Evolutionary conservation across 2,797 vertebrate species (phyloP).

Genomic region (Acridotheres tristis): DNA sequence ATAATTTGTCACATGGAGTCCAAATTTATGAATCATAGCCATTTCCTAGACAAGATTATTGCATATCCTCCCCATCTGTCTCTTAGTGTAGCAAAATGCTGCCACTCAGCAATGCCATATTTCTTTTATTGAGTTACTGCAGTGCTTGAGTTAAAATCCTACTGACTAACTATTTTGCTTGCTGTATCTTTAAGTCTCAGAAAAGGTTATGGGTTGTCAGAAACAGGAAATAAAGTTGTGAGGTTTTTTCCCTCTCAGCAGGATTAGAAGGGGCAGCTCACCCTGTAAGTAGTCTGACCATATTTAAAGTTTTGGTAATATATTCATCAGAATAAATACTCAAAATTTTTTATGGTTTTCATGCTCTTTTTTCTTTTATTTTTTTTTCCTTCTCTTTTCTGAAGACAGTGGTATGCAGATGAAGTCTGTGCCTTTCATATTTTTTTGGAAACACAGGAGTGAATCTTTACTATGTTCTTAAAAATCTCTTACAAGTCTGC

Average conservation of each 20-base stretch:
- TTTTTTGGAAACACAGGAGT: not conserved
- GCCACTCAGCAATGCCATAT: slow-evolving; percentile 13
- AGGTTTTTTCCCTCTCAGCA: not conserved
- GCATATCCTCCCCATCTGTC: slow-evolving; percentile 55
- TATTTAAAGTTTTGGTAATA: not conserved
- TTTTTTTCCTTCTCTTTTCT: not conserved
- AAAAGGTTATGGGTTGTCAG: not conserved
- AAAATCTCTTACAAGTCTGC: slow-evolving; percentile 48
- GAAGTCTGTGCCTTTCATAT: slow-evolving; percentile 17
- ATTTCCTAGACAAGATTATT: slow-evolving; percentile 57
- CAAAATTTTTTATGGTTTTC: accelerated
- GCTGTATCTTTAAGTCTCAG: not conserved
- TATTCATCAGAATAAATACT: not conserved
- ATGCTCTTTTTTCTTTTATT: not conserved
- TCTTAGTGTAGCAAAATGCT: not conserved
- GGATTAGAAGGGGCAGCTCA: not conserved
- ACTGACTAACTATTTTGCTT: not conserved
- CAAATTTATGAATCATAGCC: slow-evolving; percentile 65
- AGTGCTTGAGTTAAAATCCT: not conserved
- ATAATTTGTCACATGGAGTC: slow-evolving; percentile 57
- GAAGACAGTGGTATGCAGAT: slow-evolving; percentile 7
- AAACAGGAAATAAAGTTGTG: not conserved
- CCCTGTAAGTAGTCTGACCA: not conserved
- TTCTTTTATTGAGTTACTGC: slow-evolving; percentile 32
- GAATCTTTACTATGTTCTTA: slow-evolving; percentile 42